Evolutionary conservation across 2,888 invertebrate genomes (phyloP).

Genomic region (Ligdia adustata): DNA sequence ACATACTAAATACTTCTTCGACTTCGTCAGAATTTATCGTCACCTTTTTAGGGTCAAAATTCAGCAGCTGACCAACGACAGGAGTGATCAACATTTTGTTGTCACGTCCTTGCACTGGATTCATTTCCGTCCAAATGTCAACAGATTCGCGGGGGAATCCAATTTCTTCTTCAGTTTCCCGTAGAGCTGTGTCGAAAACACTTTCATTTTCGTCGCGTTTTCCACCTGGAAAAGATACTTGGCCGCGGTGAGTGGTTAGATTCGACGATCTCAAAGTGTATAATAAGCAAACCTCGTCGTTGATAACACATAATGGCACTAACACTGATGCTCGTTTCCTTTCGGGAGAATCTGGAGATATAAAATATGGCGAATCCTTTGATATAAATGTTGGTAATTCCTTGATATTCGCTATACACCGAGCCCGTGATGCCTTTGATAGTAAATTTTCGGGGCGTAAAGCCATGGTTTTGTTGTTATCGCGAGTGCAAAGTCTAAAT

Average conservation of each 20-base stretch:
- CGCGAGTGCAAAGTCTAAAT: slow-evolving; percentile 16
- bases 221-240: slow-evolving; percentile 95
- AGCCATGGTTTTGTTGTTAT: slow-evolving; percentile 44
- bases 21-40: slow-evolving; percentile 89
- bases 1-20: slow-evolving; percentile 89
- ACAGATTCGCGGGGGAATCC: slow-evolving; percentile 85
- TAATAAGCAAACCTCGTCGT: slow-evolving; percentile 89
- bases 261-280: slow-evolving; percentile 92
- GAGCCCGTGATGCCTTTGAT: slow-evolving; percentile 79
- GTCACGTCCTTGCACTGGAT: slow-evolving; percentile 57
- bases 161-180: slow-evolving; percentile 96
- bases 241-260: slow-evolving; percentile 90
- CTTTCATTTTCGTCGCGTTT: slow-evolving; percentile 87
- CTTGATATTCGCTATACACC: slow-evolving; percentile 83
- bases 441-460: slow-evolving; percentile 71
- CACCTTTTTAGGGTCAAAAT: slow-evolving; percentile 80
- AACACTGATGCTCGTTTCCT: slow-evolving; percentile 89
- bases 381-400: slow-evolving; percentile 79
- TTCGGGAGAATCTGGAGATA: slow-evolving; percentile 42
- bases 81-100: slow-evolving; percentile 86
- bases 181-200: slow-evolving; percentile 88
- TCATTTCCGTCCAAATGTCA: slow-evolving; percentile 87
- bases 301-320: slow-evolving; percentile 90
- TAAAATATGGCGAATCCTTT: slow-evolving; percentile 35
- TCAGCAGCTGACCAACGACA: slow-evolving; percentile 85